phyloP scores from a whole-genome alignment of 2,113 vertebrate genomes.

The Apus apus region DNA sequence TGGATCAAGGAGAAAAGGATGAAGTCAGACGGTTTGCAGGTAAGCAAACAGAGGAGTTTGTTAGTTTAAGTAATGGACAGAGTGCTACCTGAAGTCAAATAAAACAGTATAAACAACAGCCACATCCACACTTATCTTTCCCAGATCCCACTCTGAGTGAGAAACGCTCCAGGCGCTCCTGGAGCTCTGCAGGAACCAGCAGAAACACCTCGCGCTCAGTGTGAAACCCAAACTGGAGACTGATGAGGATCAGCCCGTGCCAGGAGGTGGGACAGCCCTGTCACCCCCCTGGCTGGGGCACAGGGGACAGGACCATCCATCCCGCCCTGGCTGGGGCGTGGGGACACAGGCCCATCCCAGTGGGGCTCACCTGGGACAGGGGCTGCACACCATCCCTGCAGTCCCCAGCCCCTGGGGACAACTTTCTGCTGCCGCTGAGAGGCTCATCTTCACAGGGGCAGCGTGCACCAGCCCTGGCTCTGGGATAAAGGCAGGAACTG shows the following conservation, averaged over 20 bases:
- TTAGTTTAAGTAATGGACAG: not conserved
- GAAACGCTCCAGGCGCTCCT: not conserved
- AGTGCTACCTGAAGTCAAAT: not conserved
- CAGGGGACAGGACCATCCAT: not conserved
- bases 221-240: not conserved
- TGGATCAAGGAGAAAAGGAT: not conserved
- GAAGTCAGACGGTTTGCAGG: not conserved
- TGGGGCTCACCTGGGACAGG: accelerated
- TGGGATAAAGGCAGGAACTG: too few relatives aligned
- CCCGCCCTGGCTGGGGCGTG: too few relatives aligned
- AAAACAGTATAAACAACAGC: not conserved
- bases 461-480: not conserved
- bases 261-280: not conserved
- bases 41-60: not conserved
- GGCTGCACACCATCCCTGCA: accelerated
- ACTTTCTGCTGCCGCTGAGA: not conserved
- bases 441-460: not conserved
- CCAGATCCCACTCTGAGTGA: not conserved
- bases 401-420: not conserved
- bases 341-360: too few relatives aligned
- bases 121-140: accelerated
- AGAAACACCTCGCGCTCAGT: not conserved
- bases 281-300: not conserved
- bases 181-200: not conserved
- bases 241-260: too few relatives aligned